Evolutionary conservation across 2,888 invertebrate genomes (phyloP).

Genomic region (Acleris literana): DNA sequence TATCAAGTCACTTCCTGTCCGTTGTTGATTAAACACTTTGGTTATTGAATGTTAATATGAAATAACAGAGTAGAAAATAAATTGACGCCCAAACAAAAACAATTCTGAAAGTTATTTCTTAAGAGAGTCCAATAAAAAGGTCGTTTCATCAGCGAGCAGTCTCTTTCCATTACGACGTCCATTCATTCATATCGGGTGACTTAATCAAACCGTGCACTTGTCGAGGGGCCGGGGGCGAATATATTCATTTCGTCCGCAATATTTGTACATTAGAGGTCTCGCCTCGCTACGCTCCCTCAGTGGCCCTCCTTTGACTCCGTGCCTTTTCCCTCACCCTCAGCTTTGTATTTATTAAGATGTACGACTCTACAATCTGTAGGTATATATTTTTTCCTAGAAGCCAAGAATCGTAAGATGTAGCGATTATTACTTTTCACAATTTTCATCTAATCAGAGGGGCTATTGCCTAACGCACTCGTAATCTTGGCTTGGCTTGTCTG

Average conservation of each 20-base stretch:
- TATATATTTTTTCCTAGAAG: too few relatives aligned
- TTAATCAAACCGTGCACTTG: slow-evolving; percentile 79
- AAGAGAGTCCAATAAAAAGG: slow-evolving; percentile 49
- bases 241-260: slow-evolving; percentile 83
- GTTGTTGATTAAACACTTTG: too few relatives aligned
- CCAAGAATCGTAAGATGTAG: too few relatives aligned
- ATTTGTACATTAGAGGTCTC: slow-evolving; percentile 84
- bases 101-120: slow-evolving; percentile 22
- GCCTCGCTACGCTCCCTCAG: slow-evolving; percentile 71
- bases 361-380: too few relatives aligned
- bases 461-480: too few relatives aligned
- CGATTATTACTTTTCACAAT: too few relatives aligned
- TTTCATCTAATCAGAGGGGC: too few relatives aligned
- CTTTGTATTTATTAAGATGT: too few relatives aligned
- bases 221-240: slow-evolving; percentile 60
- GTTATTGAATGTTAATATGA: too few relatives aligned
- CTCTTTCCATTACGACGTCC: slow-evolving; percentile 56
- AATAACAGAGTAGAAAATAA: background rate
- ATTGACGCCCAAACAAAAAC: background rate
- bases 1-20: too few relatives aligned
- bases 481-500: too few relatives aligned
- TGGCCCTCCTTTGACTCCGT: slow-evolving; percentile 63
- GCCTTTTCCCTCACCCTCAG: slow-evolving; percentile 6
- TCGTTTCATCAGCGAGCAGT: slow-evolving; percentile 57
- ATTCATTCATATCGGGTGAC: slow-evolving; percentile 76